Percentiles rank a stretch among this genome's conserved stretches.
These are phyloP conservation scores for Sceloporus undulatus DNA, from an alignment of 2,113 vertebrate species.

Conservation along the genomic window DNA sequence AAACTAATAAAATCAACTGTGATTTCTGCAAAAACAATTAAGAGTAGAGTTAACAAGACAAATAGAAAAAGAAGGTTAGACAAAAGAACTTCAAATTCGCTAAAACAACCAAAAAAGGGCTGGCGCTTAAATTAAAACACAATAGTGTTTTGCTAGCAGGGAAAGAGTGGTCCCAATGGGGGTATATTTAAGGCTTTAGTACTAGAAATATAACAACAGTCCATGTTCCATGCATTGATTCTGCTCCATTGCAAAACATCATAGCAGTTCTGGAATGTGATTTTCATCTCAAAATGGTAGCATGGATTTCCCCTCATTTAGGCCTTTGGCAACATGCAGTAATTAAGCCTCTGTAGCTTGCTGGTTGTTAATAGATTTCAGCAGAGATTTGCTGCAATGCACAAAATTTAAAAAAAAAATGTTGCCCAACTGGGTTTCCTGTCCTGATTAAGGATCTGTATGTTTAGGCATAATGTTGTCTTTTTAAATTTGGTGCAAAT, in stretches of 20 bases:
- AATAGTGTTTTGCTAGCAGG: no score
- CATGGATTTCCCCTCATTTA: not conserved
- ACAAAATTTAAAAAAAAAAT: not conserved
- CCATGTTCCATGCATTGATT: not conserved
- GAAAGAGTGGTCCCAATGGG: no score
- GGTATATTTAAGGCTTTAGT: no score
- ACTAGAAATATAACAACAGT: not conserved
- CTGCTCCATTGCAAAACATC: not conserved
- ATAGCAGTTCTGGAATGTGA: not conserved
- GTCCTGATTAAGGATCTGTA: conserved; percentile 72
- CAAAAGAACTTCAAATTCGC: no score
- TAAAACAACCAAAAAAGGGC: no score
- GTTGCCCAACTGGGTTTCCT: conserved; percentile 45
- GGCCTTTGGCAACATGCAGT: not conserved
- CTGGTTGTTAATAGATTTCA: conserved; percentile 34
- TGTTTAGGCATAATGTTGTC: conserved; percentile 64
- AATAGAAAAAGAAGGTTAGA: no score
- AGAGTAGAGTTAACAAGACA: no score
- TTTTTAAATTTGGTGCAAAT: conserved; percentile 65
- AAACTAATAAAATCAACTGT: no score
- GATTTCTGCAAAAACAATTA: no score
- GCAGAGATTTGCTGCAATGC: conserved; percentile 38
- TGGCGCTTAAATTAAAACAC: no score
- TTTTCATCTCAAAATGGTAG: not conserved
- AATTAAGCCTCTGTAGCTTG: not conserved